Evolutionary conservation across 1,140 invertebrate species (phyloP).

Genomic region (Reticulitermes speratus): DNA sequence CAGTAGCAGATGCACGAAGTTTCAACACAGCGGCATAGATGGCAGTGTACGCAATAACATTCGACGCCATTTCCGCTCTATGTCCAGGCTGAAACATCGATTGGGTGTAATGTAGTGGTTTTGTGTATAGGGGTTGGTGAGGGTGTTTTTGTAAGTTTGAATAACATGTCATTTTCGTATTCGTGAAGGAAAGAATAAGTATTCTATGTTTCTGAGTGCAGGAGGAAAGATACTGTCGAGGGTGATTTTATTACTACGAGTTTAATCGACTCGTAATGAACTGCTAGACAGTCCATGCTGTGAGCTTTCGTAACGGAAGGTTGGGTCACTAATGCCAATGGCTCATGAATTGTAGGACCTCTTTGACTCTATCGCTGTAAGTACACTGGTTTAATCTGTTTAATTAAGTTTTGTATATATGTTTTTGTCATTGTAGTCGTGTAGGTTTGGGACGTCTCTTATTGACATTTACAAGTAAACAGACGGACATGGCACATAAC

Average conservation of each 20-base stretch:
- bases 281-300: neutral
- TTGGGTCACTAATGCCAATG: neutral
- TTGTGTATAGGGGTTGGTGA: neutral
- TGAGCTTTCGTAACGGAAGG: conserved; percentile 11
- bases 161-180: neutral
- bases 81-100: neutral
- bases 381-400: neutral
- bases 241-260: neutral
- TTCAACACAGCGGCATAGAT: neutral
- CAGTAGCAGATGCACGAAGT: neutral
- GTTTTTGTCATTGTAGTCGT: too few species aligned
- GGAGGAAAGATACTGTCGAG: neutral
- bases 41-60: neutral
- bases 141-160: conserved; percentile 2
- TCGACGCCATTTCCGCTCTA: neutral
- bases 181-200: neutral
- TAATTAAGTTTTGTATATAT: neutral
- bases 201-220: neutral
- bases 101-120: neutral
- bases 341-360: neutral
- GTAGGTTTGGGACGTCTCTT: too few species aligned
- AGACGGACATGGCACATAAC: too few species aligned
- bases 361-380: neutral
- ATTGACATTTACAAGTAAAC: too few species aligned
- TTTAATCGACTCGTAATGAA: neutral